These are phyloP conservation scores for Drosophila santomea DNA, from an alignment of 1,140 invertebrate genomes.

Conservation along the genomic window DNA sequence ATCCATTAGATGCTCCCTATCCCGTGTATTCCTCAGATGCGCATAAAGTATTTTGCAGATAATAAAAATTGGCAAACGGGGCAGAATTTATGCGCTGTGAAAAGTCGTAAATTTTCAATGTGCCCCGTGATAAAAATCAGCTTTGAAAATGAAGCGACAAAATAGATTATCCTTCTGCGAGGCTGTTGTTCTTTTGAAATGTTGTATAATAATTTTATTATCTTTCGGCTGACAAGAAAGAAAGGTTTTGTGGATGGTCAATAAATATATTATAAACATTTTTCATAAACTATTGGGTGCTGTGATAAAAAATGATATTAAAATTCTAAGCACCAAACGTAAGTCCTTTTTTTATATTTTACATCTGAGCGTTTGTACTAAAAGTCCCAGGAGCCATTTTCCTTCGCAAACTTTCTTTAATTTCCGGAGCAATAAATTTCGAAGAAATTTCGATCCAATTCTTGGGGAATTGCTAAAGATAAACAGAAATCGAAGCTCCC, in stretches of 20 bases:
- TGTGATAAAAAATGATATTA: no score
- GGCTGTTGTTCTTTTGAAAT: slow-evolving; percentile 18
- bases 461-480: slow-evolving; percentile 40
- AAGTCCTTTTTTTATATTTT: no score
- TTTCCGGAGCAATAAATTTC: slow-evolving; percentile 37
- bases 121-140: slow-evolving; percentile 59
- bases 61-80: slow-evolving; percentile 66
- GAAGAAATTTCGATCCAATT: slow-evolving; percentile 36
- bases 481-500: slow-evolving; percentile 42
- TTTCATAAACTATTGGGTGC: neutral
- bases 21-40: slow-evolving; percentile 21
- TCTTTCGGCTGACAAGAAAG: slow-evolving; percentile 5
- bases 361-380: slow-evolving; percentile 26
- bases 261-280: slow-evolving; percentile 43
- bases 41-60: slow-evolving; percentile 67
- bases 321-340: no score
- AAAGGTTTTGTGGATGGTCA: slow-evolving; percentile 5
- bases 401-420: slow-evolving; percentile 10
- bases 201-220: slow-evolving; percentile 29
- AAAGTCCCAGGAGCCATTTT: slow-evolving; percentile 1
- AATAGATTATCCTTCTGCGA: slow-evolving; percentile 39
- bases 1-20: slow-evolving; percentile 41
- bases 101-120: slow-evolving; percentile 71
- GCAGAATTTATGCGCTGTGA: slow-evolving; percentile 55
- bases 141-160: slow-evolving; percentile 39